Base-by-base conservation (phyloP, 2,797 vertebrate species). In the Neomorphus geoffroyi region DNA sequence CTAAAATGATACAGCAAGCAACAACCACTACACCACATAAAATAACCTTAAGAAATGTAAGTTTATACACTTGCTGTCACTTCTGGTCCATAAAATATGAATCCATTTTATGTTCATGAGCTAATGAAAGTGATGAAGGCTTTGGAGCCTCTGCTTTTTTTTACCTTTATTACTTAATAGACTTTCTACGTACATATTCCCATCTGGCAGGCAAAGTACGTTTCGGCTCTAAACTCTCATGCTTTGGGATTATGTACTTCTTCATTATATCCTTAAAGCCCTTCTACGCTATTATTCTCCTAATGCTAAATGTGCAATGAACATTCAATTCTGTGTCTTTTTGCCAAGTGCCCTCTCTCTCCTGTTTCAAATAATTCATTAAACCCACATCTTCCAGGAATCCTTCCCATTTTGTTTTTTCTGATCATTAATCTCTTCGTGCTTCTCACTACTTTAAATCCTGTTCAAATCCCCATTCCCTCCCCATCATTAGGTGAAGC, bases 351-450 rank as follows among this genome's bases (percentile, higher is more conserved):
- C 43, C 46, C 54, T 79, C 69, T 86, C 69, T 57, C 80, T 89
- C 37, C 26, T 93, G 77, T 84, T 95, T 83, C 88, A 81, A 75
- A 94, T 70, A 69, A 93, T 83, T 91, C 37, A 72, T 90, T 86
- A 91, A 91, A 58, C 10, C 27, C 66, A 60, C 71, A 69, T 80
- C 66, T 96, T 96, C 96, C 93, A 95, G 94, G 90, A 93, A 92
- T 77, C 53, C 66, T 82, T 87, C 37, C 71, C 70, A 28, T 60
- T 81, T 94, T 84, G 23, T 60, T 93, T 92, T 89, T 79, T 41
- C 72, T 84, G 23, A 71, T 51, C 66, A 88, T 94, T 84, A 88
- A 86, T 95, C 67, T 93, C 53, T 50, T 43, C 39, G 48, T 69
- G 73, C 45, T 86, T 84, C 84, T 84, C 80, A 61, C 74, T 51